A percentile compares a stretch with the other conserved stretches of the same genome.
Conservation (phyloP, 2,797 vertebrate species). For the Rhinophrynus dorsalis region DNA sequence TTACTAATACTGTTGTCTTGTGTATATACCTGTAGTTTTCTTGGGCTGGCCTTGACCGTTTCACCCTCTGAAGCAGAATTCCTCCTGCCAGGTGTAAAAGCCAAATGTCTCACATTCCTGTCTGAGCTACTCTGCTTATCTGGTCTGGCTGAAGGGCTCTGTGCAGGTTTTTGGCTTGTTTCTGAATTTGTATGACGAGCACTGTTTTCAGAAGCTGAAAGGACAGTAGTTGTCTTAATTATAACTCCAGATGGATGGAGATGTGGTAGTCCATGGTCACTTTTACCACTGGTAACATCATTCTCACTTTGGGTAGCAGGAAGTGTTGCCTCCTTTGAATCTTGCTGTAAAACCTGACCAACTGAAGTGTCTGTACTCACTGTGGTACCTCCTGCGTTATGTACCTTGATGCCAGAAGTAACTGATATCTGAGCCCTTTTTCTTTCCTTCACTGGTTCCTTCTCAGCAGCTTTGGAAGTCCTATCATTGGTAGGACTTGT, state of each 20-base stretch:
- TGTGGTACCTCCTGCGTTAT: constrained; percentile 21
- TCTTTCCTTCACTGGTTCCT: constrained; percentile 40
- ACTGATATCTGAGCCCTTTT: constrained; percentile 46
- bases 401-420: constrained; percentile 22
- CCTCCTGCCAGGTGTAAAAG: constrained; percentile 6
- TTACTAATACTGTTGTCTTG: constrained; percentile 23
- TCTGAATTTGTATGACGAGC: not conserved
- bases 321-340: not conserved
- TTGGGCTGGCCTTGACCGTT: not conserved
- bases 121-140: constrained; percentile 14
- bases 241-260: not conserved
- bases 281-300: constrained; percentile 7
- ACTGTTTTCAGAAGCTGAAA: not conserved
- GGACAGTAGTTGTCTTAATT: not conserved
- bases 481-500: constrained; percentile 43
- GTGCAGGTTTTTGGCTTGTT: not conserved
- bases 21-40: constrained; percentile 19
- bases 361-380: constrained; percentile 13
- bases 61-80: constrained; percentile 1
- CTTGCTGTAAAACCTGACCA: not conserved
- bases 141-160: not conserved
- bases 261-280: not conserved
- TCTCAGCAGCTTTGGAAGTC: constrained; percentile 48
- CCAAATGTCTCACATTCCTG: constrained; percentile 1
- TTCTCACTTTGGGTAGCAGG: not conserved